phyloP scores from a whole-genome alignment of 2,113 vertebrate species.

The Arothron firmamentum region DNA sequence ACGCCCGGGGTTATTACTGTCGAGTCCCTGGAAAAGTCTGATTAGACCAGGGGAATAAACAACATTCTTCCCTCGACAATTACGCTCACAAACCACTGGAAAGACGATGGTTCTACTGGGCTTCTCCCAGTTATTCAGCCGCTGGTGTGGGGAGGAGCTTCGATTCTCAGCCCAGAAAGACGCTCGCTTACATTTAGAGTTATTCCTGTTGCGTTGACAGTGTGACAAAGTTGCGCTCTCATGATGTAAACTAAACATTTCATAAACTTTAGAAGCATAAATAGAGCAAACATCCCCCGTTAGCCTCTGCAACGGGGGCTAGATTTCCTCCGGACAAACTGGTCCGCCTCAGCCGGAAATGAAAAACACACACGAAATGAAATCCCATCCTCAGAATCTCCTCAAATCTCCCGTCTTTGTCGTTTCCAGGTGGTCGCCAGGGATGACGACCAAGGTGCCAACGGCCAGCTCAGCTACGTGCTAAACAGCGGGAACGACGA shows the following conservation, averaged over 20 bases:
- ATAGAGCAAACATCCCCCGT: too few relatives aligned
- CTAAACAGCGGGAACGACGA: slow-evolving; percentile 82
- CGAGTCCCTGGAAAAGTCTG: slow-evolving; percentile 35
- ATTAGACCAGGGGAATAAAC: slow-evolving; percentile 40
- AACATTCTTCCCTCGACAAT: too few relatives aligned
- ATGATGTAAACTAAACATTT: too few relatives aligned
- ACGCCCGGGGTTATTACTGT: background rate
- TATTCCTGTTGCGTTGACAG: too few relatives aligned
- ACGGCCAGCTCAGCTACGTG: slow-evolving; percentile 85
- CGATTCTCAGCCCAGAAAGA: too few relatives aligned
- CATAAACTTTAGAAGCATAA: too few relatives aligned
- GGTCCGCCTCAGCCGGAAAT: slow-evolving; percentile 1
- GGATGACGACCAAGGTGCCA: slow-evolving; percentile 88
- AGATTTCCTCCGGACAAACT: too few relatives aligned
- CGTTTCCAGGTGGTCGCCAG: slow-evolving; percentile 85
- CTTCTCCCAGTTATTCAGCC: slow-evolving; percentile 1
- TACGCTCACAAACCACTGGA: too few relatives aligned
- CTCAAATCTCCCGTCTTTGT: slow-evolving; percentile 1
- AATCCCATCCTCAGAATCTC: background rate
- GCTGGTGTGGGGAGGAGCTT: background rate
- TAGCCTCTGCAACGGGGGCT: background rate
- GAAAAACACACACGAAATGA: slow-evolving; percentile 8
- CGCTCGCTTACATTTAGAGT: too few relatives aligned
- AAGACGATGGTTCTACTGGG: slow-evolving; percentile 2
- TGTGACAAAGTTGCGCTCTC: too few relatives aligned